These are phyloP conservation scores for Pycnomerus fuliginosus DNA, from an alignment of 2,888 invertebrate genomes.

Conservation along the genomic window DNA sequence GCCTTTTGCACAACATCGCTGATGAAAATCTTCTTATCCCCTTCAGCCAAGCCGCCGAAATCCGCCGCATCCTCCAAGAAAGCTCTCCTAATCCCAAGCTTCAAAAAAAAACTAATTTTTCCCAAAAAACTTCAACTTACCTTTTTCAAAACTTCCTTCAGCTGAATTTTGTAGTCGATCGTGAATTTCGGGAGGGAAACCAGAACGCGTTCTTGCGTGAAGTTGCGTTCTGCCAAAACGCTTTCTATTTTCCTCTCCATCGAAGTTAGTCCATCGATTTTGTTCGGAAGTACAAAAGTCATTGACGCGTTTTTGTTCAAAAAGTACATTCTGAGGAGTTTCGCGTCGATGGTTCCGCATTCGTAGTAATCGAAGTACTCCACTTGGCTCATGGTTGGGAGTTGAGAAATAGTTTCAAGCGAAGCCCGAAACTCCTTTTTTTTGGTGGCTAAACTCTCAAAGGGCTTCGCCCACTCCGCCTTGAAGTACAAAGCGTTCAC, in stretches of 20 bases:
- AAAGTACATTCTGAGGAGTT: slow-evolving; percentile 31
- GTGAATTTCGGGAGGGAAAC: slow-evolving; percentile 26
- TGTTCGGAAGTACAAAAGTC: slow-evolving; percentile 26
- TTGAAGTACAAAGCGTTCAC: slow-evolving; percentile 11
- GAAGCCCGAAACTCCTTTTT: background rate
- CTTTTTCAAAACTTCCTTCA: slow-evolving; percentile 20
- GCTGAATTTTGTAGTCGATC: slow-evolving; percentile 21
- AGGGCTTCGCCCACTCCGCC: slow-evolving; percentile 4
- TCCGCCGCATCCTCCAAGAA: slow-evolving; percentile 3
- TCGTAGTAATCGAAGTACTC: no score
- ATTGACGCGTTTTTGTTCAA: slow-evolving; percentile 20
- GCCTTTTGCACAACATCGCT: slow-evolving; percentile 6
- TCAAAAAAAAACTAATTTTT: background rate
- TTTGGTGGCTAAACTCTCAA: background rate
- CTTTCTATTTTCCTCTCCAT: slow-evolving; percentile 20
- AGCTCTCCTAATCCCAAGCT: slow-evolving; percentile 2
- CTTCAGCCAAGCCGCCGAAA: slow-evolving; percentile 6
- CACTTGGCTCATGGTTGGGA: background rate
- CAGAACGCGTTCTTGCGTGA: slow-evolving; percentile 13
- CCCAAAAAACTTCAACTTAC: slow-evolving; percentile 15
- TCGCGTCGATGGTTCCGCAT: slow-evolving; percentile 29
- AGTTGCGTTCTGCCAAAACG: slow-evolving; percentile 14
- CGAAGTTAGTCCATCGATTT: slow-evolving; percentile 22
- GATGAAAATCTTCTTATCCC: slow-evolving; percentile 3
- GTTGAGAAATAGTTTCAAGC: background rate